These are phyloP conservation scores for Erebia palarica DNA, from an alignment of 2,888 invertebrate genomes.

Conservation along the genomic window DNA sequence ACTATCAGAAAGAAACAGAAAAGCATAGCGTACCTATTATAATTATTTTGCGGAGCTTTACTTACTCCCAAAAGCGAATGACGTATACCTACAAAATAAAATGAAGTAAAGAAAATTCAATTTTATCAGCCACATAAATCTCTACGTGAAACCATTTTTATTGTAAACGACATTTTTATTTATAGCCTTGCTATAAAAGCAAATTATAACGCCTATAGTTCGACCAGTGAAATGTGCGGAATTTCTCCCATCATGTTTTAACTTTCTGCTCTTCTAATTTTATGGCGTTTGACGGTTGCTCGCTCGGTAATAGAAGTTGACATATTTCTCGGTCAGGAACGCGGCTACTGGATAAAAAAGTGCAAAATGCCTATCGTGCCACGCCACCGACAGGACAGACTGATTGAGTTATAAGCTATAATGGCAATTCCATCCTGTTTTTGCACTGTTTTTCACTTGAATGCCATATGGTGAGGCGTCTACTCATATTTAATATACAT, in stretches of 20 bases:
- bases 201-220: conserved; percentile 25
- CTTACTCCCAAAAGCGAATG: neutral
- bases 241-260: conserved; percentile 59
- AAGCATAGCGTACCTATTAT: too few species aligned
- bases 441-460: conserved; percentile 76
- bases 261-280: conserved; percentile 60
- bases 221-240: conserved; percentile 51
- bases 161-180: conserved; percentile 30
- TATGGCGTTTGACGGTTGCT: conserved; percentile 52
- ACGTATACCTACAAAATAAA: too few species aligned
- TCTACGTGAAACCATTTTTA: conserved; percentile 22
- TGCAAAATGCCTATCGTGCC: conserved; percentile 73
- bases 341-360: conserved; percentile 73
- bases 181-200: conserved; percentile 28
- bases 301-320: conserved; percentile 56
- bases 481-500: conserved; percentile 77
- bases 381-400: conserved; percentile 54
- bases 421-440: conserved; percentile 76
- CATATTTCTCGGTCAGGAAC: conserved; percentile 62
- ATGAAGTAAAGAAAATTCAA: conserved; percentile 4
- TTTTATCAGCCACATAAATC: conserved; percentile 21
- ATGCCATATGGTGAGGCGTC: conserved; percentile 58
- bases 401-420: conserved; percentile 82
- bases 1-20: too few species aligned
- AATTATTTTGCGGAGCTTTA: too few species aligned